phyloP scores from a whole-genome alignment of 2,888 invertebrate species.

The Dorcus hopei region DNA sequence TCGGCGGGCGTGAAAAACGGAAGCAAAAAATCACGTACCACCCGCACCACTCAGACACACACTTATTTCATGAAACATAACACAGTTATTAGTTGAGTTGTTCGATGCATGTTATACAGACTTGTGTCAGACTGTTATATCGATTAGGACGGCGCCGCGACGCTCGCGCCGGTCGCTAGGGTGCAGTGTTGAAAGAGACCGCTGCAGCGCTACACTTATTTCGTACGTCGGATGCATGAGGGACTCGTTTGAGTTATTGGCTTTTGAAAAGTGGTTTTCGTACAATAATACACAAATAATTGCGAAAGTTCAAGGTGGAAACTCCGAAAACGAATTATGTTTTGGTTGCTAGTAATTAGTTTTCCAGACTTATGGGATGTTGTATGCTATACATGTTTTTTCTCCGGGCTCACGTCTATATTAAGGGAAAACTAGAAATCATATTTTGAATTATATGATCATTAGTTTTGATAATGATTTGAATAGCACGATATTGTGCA shows the following conservation, averaged over 20 bases:
- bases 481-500: no score
- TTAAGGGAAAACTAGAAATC: no score
- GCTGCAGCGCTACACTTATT: constrained; percentile 26
- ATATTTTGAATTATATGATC: no score
- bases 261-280: no score
- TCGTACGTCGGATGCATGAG: constrained; percentile 1
- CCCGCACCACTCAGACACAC: constrained; percentile 2
- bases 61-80: constrained; percentile 20
- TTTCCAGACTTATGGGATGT: no score
- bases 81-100: constrained; percentile 23
- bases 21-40: not conserved
- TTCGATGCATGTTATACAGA: constrained; percentile 36
- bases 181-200: constrained; percentile 34
- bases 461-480: no score
- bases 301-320: no score
- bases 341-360: no score
- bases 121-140: constrained; percentile 45
- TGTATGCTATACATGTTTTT: no score
- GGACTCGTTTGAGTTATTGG: not conserved
- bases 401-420: no score
- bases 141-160: constrained; percentile 41
- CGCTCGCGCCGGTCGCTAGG: constrained; percentile 38
- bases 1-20: not conserved
- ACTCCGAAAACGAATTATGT: no score
- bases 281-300: no score